These are phyloP conservation scores for Lepisosteus oculatus DNA, from an alignment of 2,113 vertebrate genomes.

Conservation along the genomic window DNA sequence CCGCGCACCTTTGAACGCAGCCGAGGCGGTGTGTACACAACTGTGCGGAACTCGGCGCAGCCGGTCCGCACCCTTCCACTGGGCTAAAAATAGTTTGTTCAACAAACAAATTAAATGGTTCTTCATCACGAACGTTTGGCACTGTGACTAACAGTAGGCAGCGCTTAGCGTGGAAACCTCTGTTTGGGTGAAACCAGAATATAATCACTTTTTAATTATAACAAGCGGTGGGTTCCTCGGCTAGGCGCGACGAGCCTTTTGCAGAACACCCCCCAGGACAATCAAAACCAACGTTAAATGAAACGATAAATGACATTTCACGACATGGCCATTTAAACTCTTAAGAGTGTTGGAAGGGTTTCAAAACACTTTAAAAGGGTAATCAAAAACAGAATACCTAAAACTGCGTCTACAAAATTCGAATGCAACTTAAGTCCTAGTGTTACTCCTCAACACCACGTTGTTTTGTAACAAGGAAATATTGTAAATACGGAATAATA, in stretches of 20 bases:
- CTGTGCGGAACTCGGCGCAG: constrained; percentile 23
- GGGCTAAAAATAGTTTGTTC: constrained; percentile 58
- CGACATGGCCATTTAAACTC: too few relatives aligned
- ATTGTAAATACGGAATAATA: too few relatives aligned
- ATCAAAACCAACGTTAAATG: too few relatives aligned
- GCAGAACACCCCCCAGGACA: neutral
- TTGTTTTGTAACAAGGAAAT: too few relatives aligned
- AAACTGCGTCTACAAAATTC: too few relatives aligned
- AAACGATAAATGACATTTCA: too few relatives aligned
- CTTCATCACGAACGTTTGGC: constrained; percentile 47
- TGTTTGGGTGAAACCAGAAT: neutral
- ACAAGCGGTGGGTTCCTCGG: neutral
- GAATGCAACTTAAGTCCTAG: too few relatives aligned
- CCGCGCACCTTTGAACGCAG: constrained; percentile 3
- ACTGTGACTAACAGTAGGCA: constrained; percentile 26
- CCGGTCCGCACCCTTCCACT: constrained; percentile 49
- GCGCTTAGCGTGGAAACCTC: neutral
- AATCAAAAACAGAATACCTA: too few relatives aligned
- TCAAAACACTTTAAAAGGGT: too few relatives aligned
- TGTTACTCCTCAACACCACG: too few relatives aligned
- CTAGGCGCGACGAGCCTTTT: neutral
- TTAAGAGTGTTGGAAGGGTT: too few relatives aligned
- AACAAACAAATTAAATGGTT: constrained; percentile 55
- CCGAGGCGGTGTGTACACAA: constrained; percentile 8
- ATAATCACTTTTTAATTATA: neutral